Conservation (phyloP, 2,888 invertebrate genomes). For the Eupithecia inturbata region DNA sequence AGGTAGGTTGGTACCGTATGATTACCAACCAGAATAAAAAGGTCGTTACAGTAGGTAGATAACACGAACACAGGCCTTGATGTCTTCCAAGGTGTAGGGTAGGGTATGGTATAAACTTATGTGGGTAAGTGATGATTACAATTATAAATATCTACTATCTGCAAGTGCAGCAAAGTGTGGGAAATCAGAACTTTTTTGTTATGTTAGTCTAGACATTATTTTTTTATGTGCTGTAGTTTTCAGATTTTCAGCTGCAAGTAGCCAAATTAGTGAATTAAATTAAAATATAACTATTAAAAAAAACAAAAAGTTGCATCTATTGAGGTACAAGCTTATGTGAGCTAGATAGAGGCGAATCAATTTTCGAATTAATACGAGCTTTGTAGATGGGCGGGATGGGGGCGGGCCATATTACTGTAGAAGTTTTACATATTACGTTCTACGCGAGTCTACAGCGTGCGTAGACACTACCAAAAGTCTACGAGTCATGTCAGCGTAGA, state of each 20-base stretch:
- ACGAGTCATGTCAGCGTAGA: neutral
- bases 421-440: neutral
- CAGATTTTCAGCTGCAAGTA: neutral
- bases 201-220: neutral
- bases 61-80: neutral
- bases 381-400: neutral
- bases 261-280: neutral
- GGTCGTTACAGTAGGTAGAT: too few species aligned
- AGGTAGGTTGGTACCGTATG: neutral
- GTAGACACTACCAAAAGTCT: slow-evolving; percentile 18
- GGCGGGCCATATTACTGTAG: neutral
- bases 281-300: neutral
- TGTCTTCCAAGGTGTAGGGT: neutral
- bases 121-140: too few species aligned
- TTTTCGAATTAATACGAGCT: neutral
- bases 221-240: neutral
- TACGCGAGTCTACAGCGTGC: slow-evolving; percentile 1
- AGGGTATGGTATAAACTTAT: too few species aligned
- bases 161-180: too few species aligned
- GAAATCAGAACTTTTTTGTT: neutral
- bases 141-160: too few species aligned
- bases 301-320: too few species aligned
- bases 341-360: neutral
- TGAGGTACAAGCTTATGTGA: neutral
- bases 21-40: neutral